Evolutionary conservation across 2,888 invertebrate genomes (phyloP).

Genomic region (Heliconius cydno): DNA sequence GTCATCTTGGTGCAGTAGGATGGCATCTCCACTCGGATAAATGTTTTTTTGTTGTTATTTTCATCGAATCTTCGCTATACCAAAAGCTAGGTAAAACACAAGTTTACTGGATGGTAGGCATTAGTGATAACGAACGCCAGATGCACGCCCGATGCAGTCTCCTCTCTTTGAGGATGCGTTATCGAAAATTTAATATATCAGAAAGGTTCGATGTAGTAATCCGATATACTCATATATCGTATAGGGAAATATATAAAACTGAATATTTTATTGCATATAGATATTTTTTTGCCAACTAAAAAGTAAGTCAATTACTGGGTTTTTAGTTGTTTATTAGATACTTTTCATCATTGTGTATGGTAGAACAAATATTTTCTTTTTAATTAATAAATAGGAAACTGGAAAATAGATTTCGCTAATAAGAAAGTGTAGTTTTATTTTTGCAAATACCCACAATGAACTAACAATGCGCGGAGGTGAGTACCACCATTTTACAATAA

Average conservation of each 20-base stretch:
- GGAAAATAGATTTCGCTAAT: too few species aligned
- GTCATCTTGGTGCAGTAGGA: background rate
- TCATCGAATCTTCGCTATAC: background rate
- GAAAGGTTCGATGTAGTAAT: slow-evolving; percentile 32
- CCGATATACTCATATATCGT: slow-evolving; percentile 16
- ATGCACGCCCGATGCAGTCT: slow-evolving; percentile 50
- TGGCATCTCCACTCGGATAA: too few species aligned
- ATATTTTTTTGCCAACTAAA: background rate
- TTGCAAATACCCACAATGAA: too few species aligned
- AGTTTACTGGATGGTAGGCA: slow-evolving; percentile 19
- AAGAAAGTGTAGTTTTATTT: too few species aligned
- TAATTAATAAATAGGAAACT: too few species aligned
- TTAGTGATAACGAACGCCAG: slow-evolving; percentile 45
- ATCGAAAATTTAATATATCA: slow-evolving; percentile 50
- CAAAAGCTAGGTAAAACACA: slow-evolving; percentile 10
- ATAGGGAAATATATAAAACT: background rate
- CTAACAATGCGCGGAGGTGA: too few species aligned
- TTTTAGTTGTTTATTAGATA: too few species aligned
- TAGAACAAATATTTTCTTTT: too few species aligned
- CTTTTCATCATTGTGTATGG: too few species aligned
- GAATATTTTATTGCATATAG: background rate
- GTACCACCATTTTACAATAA: too few species aligned
- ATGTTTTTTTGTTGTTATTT: too few species aligned
- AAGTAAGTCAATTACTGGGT: too few species aligned
- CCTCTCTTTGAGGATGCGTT: slow-evolving; percentile 50